A percentile compares a stretch with the other conserved stretches of the same genome.
phyloP scores from a whole-genome alignment of 2,888 invertebrate species.

The Mythimna albipuncta region DNA sequence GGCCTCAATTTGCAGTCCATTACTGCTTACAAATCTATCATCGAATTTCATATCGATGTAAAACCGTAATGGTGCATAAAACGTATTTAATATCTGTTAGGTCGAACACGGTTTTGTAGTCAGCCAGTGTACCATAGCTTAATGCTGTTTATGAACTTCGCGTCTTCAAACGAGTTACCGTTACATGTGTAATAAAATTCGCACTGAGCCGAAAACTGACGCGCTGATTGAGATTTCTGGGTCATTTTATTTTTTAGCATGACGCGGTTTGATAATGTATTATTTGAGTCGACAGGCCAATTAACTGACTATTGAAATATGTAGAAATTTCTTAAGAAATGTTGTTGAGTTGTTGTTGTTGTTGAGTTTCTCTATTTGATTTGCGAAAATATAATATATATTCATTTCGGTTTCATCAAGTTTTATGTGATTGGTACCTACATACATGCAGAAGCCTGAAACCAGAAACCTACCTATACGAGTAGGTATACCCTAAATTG shows the following conservation, averaged over 20 bases:
- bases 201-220: constrained; percentile 40
- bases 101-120: constrained; percentile 24
- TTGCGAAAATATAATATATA: constrained; percentile 27
- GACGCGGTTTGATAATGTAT: constrained; percentile 38
- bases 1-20: constrained; percentile 42
- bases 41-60: constrained; percentile 14
- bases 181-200: constrained; percentile 52
- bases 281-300: constrained; percentile 14
- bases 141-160: constrained; percentile 42
- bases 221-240: constrained; percentile 61
- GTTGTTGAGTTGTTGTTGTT: background rate
- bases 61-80: constrained; percentile 49
- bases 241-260: constrained; percentile 49
- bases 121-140: constrained; percentile 11
- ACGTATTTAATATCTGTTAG: constrained; percentile 9
- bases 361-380: constrained; percentile 12
- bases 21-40: constrained; percentile 31
- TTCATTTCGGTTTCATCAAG: constrained; percentile 3
- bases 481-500: no score
- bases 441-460: background rate
- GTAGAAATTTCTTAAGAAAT: constrained; percentile 20
- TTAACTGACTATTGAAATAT: constrained; percentile 20
- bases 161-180: constrained; percentile 47
- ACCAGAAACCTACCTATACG: background rate
- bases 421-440: background rate